phyloP scores from a whole-genome alignment of 2,888 invertebrate species.

The Nomada fucata region DNA sequence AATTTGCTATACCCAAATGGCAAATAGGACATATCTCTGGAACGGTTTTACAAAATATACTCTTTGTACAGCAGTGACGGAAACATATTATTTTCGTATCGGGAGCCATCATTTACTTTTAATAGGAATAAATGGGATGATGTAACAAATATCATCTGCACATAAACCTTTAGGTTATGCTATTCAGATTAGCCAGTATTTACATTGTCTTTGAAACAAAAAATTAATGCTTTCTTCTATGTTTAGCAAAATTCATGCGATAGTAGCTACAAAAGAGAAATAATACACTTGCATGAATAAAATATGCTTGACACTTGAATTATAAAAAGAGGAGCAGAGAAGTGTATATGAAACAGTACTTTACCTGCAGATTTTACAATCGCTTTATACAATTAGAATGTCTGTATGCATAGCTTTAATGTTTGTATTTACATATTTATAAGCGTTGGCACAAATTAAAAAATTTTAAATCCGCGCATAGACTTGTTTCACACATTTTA shows the following conservation, averaged over 20 bases:
- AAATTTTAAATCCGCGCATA: neutral
- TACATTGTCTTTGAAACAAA: neutral
- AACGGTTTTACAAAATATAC: conserved; percentile 92
- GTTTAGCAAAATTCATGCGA: neutral
- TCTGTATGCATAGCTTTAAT: neutral
- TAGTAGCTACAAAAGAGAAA: conserved; percentile 36
- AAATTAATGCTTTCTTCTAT: neutral
- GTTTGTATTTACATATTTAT: neutral
- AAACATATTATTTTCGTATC: conserved; percentile 95
- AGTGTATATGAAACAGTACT: neutral
- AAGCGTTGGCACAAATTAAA: neutral
- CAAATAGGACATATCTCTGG: conserved; percentile 93
- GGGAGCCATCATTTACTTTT: conserved; percentile 44
- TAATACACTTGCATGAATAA: conserved; percentile 19
- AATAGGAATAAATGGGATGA: neutral
- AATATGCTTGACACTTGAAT: neutral
- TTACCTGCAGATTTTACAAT: conserved; percentile 26
- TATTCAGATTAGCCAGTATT: neutral
- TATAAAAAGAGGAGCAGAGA: neutral
- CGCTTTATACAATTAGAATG: neutral
- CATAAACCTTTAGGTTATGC: conserved; percentile 25
- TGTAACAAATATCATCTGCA: neutral
- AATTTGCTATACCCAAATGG: conserved; percentile 66
- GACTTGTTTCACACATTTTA: too few species aligned
- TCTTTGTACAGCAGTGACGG: conserved; percentile 93